Percentiles rank a stretch among this genome's conserved stretches.
phyloP scores from a whole-genome alignment of 2,113 vertebrate species.

The Brienomyrus longianalis region DNA sequence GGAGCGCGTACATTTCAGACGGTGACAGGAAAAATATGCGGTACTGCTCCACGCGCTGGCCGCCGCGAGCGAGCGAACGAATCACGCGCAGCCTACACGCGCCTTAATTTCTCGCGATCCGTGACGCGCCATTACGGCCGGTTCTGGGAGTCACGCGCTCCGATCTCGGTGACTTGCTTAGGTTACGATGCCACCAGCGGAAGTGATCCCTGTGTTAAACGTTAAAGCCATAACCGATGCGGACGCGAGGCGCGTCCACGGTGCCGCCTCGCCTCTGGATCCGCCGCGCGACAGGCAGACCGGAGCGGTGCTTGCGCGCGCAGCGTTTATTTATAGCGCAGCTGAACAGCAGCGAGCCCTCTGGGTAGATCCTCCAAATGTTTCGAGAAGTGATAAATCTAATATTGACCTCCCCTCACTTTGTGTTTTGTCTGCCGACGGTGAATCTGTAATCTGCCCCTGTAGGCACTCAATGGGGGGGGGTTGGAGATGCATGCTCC shows the following conservation, averaged over 20 bases:
- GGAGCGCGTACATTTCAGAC: background rate
- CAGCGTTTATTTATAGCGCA: conserved; percentile 39
- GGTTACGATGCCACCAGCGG: background rate
- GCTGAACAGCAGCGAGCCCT: conserved; percentile 31
- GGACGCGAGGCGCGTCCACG: background rate
- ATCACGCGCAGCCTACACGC: background rate
- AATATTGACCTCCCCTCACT: conserved; percentile 37
- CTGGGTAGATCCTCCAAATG: conserved; percentile 38
- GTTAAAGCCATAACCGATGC: background rate
- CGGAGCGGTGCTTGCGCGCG: conserved; percentile 30
- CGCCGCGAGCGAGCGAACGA: background rate
- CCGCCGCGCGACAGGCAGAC: conserved; percentile 16
- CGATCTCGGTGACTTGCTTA: background rate
- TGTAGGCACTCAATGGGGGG: conserved; percentile 17
- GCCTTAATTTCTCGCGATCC: background rate
- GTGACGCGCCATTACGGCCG: background rate
- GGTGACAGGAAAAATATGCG: background rate
- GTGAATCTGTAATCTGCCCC: conserved; percentile 39
- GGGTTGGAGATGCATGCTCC: background rate
- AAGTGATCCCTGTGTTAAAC: background rate
- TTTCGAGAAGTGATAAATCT: conserved; percentile 39
- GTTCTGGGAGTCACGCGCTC: background rate
- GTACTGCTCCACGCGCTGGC: background rate
- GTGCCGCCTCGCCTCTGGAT: background rate
- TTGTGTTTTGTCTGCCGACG: conserved; percentile 19